A percentile compares a stretch with the other conserved stretches of the same genome.
Conservation (phyloP, 2,113 vertebrate genomes). For the Camelus dromedarius region DNA sequence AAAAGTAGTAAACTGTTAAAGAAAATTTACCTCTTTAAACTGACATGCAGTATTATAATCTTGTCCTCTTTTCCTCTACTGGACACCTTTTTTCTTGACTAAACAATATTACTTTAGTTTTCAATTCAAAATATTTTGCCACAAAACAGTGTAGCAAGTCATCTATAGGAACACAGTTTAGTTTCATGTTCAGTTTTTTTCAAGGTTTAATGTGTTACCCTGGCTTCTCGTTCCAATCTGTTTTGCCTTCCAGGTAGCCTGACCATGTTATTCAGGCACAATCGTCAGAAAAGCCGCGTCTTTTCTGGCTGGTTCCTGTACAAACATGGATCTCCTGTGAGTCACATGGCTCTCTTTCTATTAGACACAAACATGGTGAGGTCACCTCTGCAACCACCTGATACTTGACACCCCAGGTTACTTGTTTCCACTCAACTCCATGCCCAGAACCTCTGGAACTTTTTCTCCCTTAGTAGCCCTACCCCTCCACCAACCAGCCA, state of each 20-base stretch:
- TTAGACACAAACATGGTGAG: not conserved
- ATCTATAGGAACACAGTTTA: not conserved
- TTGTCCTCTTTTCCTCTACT: not conserved
- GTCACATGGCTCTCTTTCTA: not conserved
- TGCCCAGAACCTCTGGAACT: constrained; percentile 40
- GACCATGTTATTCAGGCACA: not conserved
- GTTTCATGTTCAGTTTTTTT: constrained; percentile 35
- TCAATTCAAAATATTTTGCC: constrained; percentile 16
- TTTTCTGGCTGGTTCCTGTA: constrained; percentile 22
- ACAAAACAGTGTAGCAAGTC: not conserved
- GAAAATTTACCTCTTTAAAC: not conserved
- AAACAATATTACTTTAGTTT: constrained; percentile 31
- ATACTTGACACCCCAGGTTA: constrained; percentile 7
- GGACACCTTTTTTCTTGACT: not conserved
- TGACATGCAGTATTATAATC: not conserved
- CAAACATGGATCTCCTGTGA: not conserved
- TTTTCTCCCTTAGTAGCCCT: not conserved
- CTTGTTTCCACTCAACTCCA: constrained; percentile 54
- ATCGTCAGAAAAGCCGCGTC: not conserved
- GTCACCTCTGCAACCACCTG: constrained; percentile 39
- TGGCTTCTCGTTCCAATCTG: not conserved
- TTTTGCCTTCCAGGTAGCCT: not conserved
- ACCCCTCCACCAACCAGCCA: not conserved
- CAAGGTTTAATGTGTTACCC: not conserved
- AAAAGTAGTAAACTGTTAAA: not conserved